A percentile compares a stretch with the other conserved stretches of the same genome.
Conservation (phyloP, 2,113 vertebrate species). For the Puntigrus tetrazona region DNA sequence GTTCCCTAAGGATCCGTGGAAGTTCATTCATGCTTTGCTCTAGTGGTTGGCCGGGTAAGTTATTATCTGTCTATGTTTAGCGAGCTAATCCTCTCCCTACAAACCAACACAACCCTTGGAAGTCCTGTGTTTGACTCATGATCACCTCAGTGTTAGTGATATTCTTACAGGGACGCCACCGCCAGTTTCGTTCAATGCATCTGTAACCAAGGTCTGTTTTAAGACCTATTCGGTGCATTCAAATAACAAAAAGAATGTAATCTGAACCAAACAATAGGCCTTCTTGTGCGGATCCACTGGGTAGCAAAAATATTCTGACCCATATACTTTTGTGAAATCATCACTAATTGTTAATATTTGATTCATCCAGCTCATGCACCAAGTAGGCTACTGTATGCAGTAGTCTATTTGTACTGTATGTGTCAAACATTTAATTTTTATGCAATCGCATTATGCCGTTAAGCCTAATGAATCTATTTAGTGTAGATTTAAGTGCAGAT, state of each 20-base stretch:
- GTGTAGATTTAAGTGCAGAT: slow-evolving; percentile 13
- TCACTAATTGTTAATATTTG: background rate
- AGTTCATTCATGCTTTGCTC: slow-evolving; percentile 33
- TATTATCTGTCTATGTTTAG: slow-evolving; percentile 39
- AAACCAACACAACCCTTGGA: slow-evolving; percentile 19
- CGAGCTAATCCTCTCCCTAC: slow-evolving; percentile 32
- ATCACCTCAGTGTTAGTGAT: background rate
- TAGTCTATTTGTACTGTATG: background rate
- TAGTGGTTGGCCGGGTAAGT: slow-evolving; percentile 8
- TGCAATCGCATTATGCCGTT: background rate
- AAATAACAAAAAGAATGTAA: background rate
- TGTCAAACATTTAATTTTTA: background rate
- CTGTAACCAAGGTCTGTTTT: background rate
- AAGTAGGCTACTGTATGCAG: background rate
- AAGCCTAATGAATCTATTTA: background rate
- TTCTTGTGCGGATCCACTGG: background rate
- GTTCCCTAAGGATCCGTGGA: background rate
- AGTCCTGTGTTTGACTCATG: background rate
- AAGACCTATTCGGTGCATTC: background rate
- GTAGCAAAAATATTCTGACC: background rate
- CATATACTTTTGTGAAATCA: background rate
- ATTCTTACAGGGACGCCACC: background rate
- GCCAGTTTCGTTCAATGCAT: background rate
- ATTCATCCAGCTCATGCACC: background rate
- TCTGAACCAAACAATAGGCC: background rate